Evolutionary conservation across 2,113 vertebrate genomes (phyloP).

Genomic region (Solea solea): DNA sequence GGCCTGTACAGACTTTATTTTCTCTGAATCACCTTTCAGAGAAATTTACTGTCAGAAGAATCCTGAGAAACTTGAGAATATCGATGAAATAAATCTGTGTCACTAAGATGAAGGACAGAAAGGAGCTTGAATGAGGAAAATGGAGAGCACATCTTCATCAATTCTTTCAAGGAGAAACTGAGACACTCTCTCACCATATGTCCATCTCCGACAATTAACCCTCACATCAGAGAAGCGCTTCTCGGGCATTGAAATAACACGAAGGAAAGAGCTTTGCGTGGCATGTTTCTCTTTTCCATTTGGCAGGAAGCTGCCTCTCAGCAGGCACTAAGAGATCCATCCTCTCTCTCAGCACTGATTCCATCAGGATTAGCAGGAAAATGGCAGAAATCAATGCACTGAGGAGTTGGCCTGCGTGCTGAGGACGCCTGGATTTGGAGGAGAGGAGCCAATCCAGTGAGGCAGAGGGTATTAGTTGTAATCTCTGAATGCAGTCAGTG

Average conservation of each 20-base stretch:
- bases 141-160: not conserved
- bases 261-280: slow-evolving; percentile 4
- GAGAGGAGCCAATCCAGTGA: slow-evolving; percentile 44
- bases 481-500: slow-evolving; percentile 35
- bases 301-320: slow-evolving; percentile 36
- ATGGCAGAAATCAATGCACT: slow-evolving; percentile 66
- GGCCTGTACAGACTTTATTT: slow-evolving; percentile 22
- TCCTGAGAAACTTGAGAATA: slow-evolving; percentile 28
- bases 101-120: slow-evolving; percentile 25
- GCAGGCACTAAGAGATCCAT: slow-evolving; percentile 37
- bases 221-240: slow-evolving; percentile 19
- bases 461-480: slow-evolving; percentile 52
- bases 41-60: slow-evolving; percentile 41
- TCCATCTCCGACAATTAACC: slow-evolving; percentile 47
- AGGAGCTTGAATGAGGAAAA: not conserved
- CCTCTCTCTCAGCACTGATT: slow-evolving; percentile 35
- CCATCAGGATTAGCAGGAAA: slow-evolving; percentile 59
- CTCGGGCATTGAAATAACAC: slow-evolving; percentile 42
- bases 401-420: slow-evolving; percentile 35
- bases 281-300: slow-evolving; percentile 10
- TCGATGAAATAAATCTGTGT: slow-evolving; percentile 34
- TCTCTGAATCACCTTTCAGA: slow-evolving; percentile 35
- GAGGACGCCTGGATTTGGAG: slow-evolving; percentile 21
- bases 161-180: slow-evolving; percentile 23
- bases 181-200: slow-evolving; percentile 21